Base-by-base conservation (phyloP, 1,140 invertebrate species). In the Pogonomyrmex barbatus region DNA sequence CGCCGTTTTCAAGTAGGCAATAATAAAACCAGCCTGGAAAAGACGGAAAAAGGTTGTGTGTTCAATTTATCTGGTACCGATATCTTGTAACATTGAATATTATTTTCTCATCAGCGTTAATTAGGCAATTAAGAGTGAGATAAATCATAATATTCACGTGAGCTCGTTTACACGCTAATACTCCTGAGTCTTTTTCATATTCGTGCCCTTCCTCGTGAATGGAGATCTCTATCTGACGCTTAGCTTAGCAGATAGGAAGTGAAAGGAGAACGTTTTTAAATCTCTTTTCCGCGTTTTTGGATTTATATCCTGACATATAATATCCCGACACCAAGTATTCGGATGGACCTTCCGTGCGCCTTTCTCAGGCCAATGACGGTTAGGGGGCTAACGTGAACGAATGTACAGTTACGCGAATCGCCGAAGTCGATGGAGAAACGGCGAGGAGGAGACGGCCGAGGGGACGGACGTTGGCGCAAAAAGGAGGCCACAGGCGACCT, bases 401-500 rank as follows among this genome's bases (percentile, higher is more conserved):
- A 91, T 92, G 88, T 92, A 94, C 93, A 93, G 93, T 94, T 94
- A 94, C 87, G 85, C 91, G 92, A 93, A 93, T 90, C 88, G 89
- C 33, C 82, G 77, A 86, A 88, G 76, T 83, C 73, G 65, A 63
- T 45, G 71, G 71, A 67, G 78, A 82, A 52, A 71, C 89, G n/a
- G 24, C 24, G 56, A 71, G 42, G 75, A 81, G 10, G 56, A 77
- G 60, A 68, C 54, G 33, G 77, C 12, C 8, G 14, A 83, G 67
- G 58, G 83, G 60, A 73, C 63, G 78, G 77, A 79, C 70, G 85
- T 86, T 12, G 52, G 52, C 68, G 84, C 87, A 87, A 92, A 93
- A 94, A 94, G 89, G 93, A 94, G 93, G 93, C 92, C 93, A 94
- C 87, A 70, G 91, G 87, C 90, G 91, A 93, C 89, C 88, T 79